Base-by-base conservation (phyloP, 2,888 invertebrate species). In the Gibbula magus region DNA sequence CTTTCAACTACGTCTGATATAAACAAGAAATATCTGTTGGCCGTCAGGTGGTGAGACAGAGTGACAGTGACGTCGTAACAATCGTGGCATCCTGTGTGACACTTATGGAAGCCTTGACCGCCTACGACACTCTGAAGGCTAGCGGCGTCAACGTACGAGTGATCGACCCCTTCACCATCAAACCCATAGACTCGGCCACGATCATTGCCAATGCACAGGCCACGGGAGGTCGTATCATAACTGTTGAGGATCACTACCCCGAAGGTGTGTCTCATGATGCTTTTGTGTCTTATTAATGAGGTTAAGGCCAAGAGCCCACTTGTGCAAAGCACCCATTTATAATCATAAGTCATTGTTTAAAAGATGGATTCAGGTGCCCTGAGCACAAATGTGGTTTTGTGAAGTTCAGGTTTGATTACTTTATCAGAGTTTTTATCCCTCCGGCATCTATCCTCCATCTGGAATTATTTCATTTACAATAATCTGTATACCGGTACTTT, bases 241-340 rank as follows among this genome's bases (percentile, higher is more conserved):
- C 98, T 52, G 98, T 99, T 0, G 99, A 99, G 93, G 99, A 99
- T 93, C 99, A 99, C 93, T 99, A 99, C 93, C 95, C 96, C 85
- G 97, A 97, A 93, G 98, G 96, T 95, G 70, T 83, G 88, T 35
- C 35, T 35, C 7, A 5, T 35, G 35, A 35, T 35, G 35, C 35
- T 35, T 5, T 5, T 5, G 35, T 3, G 7, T 7, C 3, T 3
- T 5, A 5, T 35, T 35, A 35, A 35, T 35, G 35, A 8, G 35
- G 4, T 35, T 35, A 35, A 10, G 16, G 16, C 18, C 10, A 10
- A 52, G 52, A 52, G 13, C 52, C 10, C 18, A 52, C 10, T 52
- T 13, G 16, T 52, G 10, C 10, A 52, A 52, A 52, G 16, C 18
- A 52, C 22, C 22, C 39, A 22, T 13, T 45, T 45, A 13, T 78